Evolutionary conservation across 2,113 vertebrate genomes (phyloP), one percentile per base, ranked within the genome.

Genomic region (Anarrhichthys ocellatus): DNA sequence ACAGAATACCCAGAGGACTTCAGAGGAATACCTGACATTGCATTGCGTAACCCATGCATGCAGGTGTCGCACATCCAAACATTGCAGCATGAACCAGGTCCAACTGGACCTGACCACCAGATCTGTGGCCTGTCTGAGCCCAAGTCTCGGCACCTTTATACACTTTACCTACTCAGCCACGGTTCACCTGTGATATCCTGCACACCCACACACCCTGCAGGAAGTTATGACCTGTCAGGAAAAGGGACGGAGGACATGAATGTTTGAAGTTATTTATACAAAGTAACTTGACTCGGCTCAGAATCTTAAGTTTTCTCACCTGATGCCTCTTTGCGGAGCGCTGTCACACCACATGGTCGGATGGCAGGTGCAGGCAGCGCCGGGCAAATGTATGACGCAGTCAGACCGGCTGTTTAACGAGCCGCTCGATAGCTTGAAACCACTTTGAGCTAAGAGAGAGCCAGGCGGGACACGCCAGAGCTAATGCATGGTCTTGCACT

Each of bases 401-500:
- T 82, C 69, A 38, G 44, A 71, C n/a, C 4, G 76, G 70, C 84
- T 66, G 73, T 85, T 83, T 52, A 40, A 17, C 17, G 50, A 87
- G 84, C 84, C 66, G 56, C 82, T 77, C 54, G 0, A 75, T 62
- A 71, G 84, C 83, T 87, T 75, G 46, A 86, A 78, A 36, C 62
- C 61, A 72, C 88, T 87, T 81, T 67, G 67, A 73, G 81, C 59
- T 48, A 24, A 67, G 68, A 76, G 80, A 52, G 75, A 69, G 68
- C 42, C 66, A 63, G 78, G 62, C 42, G 7, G 38, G 77, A 82
- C 66, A 66, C 66, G 40, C 65, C 80, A 59, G 78, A 88, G 91
- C 83, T 76, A 84, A 89, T 77, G 91, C 94, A 91, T 73, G 83
- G 93, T 94, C 93, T 94, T 92, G 92, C 94, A 95, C 94, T 94